Percentiles rank a stretch among this genome's conserved stretches.
These are phyloP conservation scores for Halichoerus grypus DNA, from an alignment of 2,113 vertebrate species.

Conservation along the genomic window DNA sequence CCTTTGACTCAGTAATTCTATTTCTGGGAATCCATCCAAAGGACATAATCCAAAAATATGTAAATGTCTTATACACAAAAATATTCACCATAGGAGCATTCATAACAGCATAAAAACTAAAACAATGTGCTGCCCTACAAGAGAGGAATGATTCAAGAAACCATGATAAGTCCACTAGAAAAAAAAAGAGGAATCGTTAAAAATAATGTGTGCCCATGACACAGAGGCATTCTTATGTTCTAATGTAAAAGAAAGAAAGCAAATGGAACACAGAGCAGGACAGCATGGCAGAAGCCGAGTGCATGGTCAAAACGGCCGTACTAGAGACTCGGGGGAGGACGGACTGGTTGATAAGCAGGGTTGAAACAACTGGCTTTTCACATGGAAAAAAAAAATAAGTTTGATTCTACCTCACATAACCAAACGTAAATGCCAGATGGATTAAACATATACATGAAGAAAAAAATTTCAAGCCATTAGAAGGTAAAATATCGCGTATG, in stretches of 20 bases:
- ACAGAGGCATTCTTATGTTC: background rate
- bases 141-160: background rate
- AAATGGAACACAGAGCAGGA: no score
- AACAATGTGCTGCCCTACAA: background rate
- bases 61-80: slow-evolving; percentile 76
- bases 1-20: slow-evolving; percentile 81
- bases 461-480: slow-evolving; percentile 21
- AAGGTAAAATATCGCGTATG: background rate
- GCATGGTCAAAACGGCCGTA: accelerated
- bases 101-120: background rate
- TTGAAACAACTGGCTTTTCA: background rate
- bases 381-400: background rate
- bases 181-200: background rate
- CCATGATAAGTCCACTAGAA: background rate
- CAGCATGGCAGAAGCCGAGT: accelerated
- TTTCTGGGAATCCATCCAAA: slow-evolving; percentile 82
- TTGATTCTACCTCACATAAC: background rate
- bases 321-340: accelerated
- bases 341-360: background rate
- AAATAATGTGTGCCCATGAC: background rate
- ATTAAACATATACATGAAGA: background rate
- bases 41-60: slow-evolving; percentile 81
- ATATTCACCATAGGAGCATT: slow-evolving; percentile 61
- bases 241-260: background rate
- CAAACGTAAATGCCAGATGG: background rate